These are phyloP conservation scores for Tetropium fuscum DNA, from an alignment of 2,888 invertebrate genomes.

Conservation along the genomic window DNA sequence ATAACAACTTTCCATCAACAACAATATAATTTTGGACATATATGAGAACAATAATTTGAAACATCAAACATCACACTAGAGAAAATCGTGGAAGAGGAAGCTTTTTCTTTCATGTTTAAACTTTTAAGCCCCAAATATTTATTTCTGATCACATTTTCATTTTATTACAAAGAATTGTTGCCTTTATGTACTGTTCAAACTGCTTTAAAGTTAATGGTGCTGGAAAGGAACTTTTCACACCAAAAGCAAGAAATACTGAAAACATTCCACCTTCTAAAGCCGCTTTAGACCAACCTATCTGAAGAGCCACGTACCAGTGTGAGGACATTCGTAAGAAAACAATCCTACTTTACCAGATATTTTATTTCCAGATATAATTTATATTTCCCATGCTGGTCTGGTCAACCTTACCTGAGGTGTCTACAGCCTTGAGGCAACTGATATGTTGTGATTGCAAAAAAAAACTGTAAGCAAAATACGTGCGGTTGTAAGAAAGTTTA, in stretches of 20 bases:
- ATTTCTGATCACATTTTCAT: background rate
- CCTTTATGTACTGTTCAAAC: constrained; percentile 1
- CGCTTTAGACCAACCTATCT: background rate
- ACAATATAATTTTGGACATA: too few species aligned
- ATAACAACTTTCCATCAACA: too few species aligned
- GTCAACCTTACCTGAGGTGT: background rate
- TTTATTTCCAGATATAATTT: background rate
- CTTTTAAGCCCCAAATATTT: background rate
- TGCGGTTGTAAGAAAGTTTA: background rate
- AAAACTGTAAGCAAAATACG: background rate
- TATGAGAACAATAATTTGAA: too few species aligned
- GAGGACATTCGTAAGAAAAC: background rate
- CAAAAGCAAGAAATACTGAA: background rate
- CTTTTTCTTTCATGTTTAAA: background rate
- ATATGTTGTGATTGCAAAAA: background rate
- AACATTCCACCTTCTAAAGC: constrained; percentile 1
- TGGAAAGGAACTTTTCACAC: background rate
- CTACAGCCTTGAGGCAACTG: background rate
- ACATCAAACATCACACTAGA: too few species aligned
- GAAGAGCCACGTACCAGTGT: background rate
- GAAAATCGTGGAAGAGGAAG: background rate
- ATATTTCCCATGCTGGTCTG: background rate
- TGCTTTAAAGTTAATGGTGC: background rate
- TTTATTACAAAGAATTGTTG: background rate
- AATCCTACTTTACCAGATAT: too few species aligned